Base-by-base conservation (phyloP, 2,888 invertebrate genomes). In the Troides oblongomaculatus region DNA sequence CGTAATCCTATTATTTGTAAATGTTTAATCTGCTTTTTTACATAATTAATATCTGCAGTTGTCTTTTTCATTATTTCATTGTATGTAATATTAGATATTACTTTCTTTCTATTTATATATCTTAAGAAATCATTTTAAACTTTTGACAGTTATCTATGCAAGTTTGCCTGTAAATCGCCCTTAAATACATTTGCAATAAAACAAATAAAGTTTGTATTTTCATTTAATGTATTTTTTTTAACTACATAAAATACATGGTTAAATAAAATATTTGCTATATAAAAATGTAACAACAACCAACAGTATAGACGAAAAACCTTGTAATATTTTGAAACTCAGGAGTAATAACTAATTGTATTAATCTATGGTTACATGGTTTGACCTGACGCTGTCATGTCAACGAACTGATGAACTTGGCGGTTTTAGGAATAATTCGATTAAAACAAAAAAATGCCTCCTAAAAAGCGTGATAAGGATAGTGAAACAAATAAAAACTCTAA, bases 401-500 rank as follows among this genome's bases (percentile, higher is more conserved):
- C 88, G 92, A 89, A 92, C 91, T 82, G 87, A 88, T 90, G 90
- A 88, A 88, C 90, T 92, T 91, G 90, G 90, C 91, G 91, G 92
- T 90, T 90, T 89, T 82, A 82, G 76, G 83, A 83, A 79, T 85
- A 84, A 88, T 84, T 86, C 86, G 85, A 81, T 77, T 86, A 80
- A 82, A 81, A 82, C 76, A 78, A 78, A 82, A 93, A 91, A 94
- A 96, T 96, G 96, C 96, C 96, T 86, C 96, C 96, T 78, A 96
- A 96, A 89, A 96, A 96, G 89, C 94, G 96, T 84, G 96, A 96
- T 84, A 96, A 95, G 93, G 95, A 95, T 82, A 90, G 93, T 83
- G 95, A 95, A 80, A 94, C 94, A 84, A 94, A 81, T 74, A 92
- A 90, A 84, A 88, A 81, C 81, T 94, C 94, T 71, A 93, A 95